Evolutionary conservation across 2,797 vertebrate genomes (phyloP).

Genomic region (Enteromius thamalakanensis): DNA sequence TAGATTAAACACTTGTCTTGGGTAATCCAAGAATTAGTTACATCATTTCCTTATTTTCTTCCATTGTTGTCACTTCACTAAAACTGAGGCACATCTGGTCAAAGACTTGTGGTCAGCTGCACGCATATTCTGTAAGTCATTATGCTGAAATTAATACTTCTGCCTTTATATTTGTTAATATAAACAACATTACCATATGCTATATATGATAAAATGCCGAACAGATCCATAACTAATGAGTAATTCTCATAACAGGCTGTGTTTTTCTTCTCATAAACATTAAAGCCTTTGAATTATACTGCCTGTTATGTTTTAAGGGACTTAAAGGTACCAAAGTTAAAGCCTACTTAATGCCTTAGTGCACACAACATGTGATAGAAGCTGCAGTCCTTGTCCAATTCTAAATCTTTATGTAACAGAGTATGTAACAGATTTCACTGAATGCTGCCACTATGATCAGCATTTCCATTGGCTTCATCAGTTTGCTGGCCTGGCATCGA

Average conservation of each 20-base stretch:
- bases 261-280: conserved; percentile 62
- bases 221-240: conserved; percentile 16
- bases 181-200: background rate
- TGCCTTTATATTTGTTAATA: background rate
- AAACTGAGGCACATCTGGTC: background rate
- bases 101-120: background rate
- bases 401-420: conserved; percentile 1
- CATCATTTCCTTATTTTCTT: background rate
- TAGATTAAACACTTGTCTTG: background rate
- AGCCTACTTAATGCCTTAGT: conserved; percentile 22
- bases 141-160: background rate
- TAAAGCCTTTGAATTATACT: conserved; percentile 58
- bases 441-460: conserved; percentile 6
- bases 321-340: conserved; percentile 56
- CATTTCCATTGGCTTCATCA: background rate
- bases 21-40: background rate
- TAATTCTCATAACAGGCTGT: conserved; percentile 3
- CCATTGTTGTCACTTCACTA: background rate
- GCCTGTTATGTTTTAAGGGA: conserved; percentile 64
- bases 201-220: conserved; percentile 4
- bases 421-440: conserved; percentile 11
- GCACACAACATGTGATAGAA: conserved; percentile 26
- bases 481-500: background rate
- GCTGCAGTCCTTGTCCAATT: conserved; percentile 16
- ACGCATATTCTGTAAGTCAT: background rate